These are phyloP conservation scores for Sebastes steindachneri DNA, from an alignment of 2,797 vertebrate species.

Conservation along the genomic window DNA sequence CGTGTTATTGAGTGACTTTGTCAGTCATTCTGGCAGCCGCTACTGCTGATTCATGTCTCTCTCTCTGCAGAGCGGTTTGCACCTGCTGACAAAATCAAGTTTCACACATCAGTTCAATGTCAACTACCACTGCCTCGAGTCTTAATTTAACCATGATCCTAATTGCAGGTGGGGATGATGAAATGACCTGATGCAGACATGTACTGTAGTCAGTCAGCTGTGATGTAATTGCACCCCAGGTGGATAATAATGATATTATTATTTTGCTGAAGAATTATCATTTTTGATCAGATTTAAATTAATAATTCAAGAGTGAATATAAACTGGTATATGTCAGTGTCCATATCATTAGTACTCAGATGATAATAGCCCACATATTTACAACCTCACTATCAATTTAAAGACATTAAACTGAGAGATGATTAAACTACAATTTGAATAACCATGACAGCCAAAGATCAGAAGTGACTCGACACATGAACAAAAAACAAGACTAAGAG, in stretches of 20 bases:
- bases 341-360: not conserved
- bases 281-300: not conserved
- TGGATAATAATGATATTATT: conserved; percentile 9
- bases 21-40: conserved; percentile 63
- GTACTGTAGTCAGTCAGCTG: not conserved
- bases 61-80: conserved; percentile 43
- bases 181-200: conserved; percentile 36
- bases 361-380: not conserved
- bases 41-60: conserved; percentile 65
- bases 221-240: not conserved
- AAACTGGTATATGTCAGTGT: not conserved
- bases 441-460: not conserved
- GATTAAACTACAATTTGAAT: not conserved
- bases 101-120: conserved; percentile 46
- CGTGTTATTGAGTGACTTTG: conserved; percentile 64
- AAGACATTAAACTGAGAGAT: not conserved
- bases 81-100: conserved; percentile 59
- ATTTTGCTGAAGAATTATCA: not conserved
- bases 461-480: not conserved
- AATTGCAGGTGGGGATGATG: conserved; percentile 35
- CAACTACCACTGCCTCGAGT: conserved; percentile 18
- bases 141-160: conserved; percentile 27
- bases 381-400: not conserved
- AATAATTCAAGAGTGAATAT: not conserved
- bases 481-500: not conserved